These are phyloP conservation scores for Anguilla megastoma DNA, from an alignment of 2,797 vertebrate species.

Conservation along the genomic window DNA sequence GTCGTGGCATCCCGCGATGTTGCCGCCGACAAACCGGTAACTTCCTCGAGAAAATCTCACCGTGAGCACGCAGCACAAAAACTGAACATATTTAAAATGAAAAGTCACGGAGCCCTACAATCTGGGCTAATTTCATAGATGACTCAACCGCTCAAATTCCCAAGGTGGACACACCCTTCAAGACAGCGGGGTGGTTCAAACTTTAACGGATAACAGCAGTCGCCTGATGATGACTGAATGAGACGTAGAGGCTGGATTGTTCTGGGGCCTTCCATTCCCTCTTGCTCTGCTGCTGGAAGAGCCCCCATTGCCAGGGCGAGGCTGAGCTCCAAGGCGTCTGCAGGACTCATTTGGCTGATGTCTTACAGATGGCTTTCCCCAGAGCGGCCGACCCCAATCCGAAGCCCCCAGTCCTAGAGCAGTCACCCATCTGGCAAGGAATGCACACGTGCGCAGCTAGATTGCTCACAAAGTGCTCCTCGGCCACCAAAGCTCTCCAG, in stretches of 20 bases:
- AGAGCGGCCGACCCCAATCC: neutral
- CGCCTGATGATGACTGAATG: neutral
- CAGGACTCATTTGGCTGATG: conserved; percentile 26
- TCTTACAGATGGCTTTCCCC: conserved; percentile 23
- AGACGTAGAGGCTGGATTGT: neutral
- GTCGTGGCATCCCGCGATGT: neutral
- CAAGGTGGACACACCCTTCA: neutral
- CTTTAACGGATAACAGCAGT: neutral
- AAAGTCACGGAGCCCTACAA: neutral
- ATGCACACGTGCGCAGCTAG: neutral
- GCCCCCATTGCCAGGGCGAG: neutral
- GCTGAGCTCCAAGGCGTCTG: neutral
- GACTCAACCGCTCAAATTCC: neutral
- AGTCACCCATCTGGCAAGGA: neutral
- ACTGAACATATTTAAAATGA: neutral
- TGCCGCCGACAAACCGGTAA: neutral
- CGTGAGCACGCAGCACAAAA: neutral
- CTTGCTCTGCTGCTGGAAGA: neutral
- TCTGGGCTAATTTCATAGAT: neutral
- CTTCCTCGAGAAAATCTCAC: neutral
- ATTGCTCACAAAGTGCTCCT: conserved; percentile 27
- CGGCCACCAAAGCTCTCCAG: conserved; percentile 12
- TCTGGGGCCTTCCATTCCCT: neutral
- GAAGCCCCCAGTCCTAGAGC: neutral
- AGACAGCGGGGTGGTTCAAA: neutral